Percentiles rank a stretch among this genome's conserved stretches.
These are phyloP conservation scores for Drosophila burlai DNA, from an alignment of 1,140 invertebrate genomes.

Conservation along the genomic window DNA sequence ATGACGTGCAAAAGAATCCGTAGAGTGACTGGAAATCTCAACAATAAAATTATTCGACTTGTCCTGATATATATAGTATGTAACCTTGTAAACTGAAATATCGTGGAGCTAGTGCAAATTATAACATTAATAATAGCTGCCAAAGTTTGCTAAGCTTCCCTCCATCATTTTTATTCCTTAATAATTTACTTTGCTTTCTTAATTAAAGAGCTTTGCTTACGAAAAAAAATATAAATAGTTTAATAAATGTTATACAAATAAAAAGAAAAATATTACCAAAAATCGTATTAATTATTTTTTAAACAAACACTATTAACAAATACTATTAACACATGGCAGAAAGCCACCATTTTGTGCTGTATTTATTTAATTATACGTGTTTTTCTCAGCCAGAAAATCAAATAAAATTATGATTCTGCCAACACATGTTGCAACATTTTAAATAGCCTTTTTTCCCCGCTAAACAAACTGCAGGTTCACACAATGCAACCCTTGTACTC, in stretches of 20 bases:
- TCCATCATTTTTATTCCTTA: too few relatives aligned
- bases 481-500: conserved; percentile 11
- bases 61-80: not conserved
- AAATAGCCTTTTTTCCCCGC: not conserved
- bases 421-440: conserved; percentile 3
- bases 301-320: conserved; percentile 2
- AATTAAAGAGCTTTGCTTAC: not conserved
- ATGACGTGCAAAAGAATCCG: conserved; percentile 13
- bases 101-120: not conserved
- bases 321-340: not conserved
- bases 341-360: not conserved
- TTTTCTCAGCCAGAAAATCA: not conserved
- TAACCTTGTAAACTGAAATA: conserved; percentile 13
- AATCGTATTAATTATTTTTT: not conserved
- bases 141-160: not conserved
- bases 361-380: conserved; percentile 6
- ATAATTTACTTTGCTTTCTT: not conserved
- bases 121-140: not conserved
- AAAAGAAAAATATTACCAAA: not conserved
- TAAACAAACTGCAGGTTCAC: not conserved
- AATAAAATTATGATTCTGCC: conserved; percentile 10
- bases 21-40: conserved; percentile 11
- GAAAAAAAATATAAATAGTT: not conserved
- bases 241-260: not conserved
- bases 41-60: conserved; percentile 20